Base-by-base conservation (phyloP, 2,113 vertebrate species). In the Bubo blakistoni region DNA sequence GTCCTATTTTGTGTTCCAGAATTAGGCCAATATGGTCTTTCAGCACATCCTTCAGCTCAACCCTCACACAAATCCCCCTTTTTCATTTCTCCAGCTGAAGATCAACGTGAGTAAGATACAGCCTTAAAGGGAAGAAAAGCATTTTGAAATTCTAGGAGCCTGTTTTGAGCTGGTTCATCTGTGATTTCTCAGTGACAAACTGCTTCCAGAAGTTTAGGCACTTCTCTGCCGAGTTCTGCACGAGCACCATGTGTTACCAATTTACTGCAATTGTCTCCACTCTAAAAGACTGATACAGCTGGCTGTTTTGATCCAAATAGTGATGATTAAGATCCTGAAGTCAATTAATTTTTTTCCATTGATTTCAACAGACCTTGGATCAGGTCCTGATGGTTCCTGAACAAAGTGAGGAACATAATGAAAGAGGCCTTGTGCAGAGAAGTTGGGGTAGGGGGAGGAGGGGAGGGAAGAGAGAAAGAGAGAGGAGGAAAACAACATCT, bases 41-140 rank as follows among this genome's bases (percentile, higher is more conserved):
- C 54, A 79, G 52, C 11, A 6, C 1, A 0, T 63, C 52, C 46
- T 81, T 49, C 52, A 49, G 51, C 63, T 44, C 52, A 86, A 5
- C n/a, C 13, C 27, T 57, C 21, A 55, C n/a, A 59, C 30, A 78
- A 84, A 81, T 55, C 10, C 3, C 21, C 2, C 4, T 69, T 52
- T 77, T 66, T 71, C 7, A 17, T 89, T 67, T 40, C 61, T 79
- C 18, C 55, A 42, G 25, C 10, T 58, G 25, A 85, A 88, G 29
- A 27, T 36, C 46, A 44, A 13, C 0, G 0, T 2, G 26, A 69
- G 17, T 20, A 73, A 87, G 24, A 49, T 0, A 29, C 1, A 52
- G 3, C 32, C 36, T 80, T 22, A 51, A 71, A 57, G 29, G 59
- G 29, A 19, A 63, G 19, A 81, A 89, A 44, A 73, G 6, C 15